A percentile compares a stretch with the other conserved stretches of the same genome.
Conservation (phyloP, 2,797 vertebrate genomes). For the Chiloscyllium punctatum region DNA sequence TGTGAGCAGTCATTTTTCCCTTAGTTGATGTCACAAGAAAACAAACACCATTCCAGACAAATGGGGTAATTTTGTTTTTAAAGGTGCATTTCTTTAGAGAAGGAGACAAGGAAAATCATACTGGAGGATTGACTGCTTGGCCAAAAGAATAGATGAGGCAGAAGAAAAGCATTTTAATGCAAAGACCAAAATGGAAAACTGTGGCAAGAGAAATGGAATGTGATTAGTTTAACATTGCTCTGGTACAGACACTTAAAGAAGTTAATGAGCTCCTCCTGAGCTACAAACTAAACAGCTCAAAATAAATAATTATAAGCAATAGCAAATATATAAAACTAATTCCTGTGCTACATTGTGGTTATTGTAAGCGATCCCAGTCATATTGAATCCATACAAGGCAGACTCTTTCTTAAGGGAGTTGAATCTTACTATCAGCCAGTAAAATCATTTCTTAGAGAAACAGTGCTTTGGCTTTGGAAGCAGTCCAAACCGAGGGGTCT, state of each 20-base stretch:
- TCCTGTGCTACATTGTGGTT: background rate
- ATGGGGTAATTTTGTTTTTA: background rate
- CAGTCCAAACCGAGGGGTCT: too few species aligned
- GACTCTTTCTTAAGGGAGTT: background rate
- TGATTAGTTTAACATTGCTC: background rate
- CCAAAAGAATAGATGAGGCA: background rate
- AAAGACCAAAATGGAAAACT: background rate
- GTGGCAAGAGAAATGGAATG: background rate
- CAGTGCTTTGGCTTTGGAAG: background rate
- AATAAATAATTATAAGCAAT: background rate
- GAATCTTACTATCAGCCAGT: background rate
- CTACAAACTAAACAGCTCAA: background rate
- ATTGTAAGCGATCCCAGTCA: background rate
- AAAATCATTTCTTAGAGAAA: background rate
- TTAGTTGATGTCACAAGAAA: too few species aligned
- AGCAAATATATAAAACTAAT: background rate
- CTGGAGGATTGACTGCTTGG: background rate
- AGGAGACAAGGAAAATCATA: background rate
- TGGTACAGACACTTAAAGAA: too few species aligned
- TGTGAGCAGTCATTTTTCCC: background rate
- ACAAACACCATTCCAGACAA: background rate
- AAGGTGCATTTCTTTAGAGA: background rate
- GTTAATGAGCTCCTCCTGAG: background rate
- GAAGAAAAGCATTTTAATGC: background rate
- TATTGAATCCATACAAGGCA: background rate